Evolutionary conservation across 92 coral and sea anemone species (phyloP).

Genomic region (Epizoanthus rinbou): DNA sequence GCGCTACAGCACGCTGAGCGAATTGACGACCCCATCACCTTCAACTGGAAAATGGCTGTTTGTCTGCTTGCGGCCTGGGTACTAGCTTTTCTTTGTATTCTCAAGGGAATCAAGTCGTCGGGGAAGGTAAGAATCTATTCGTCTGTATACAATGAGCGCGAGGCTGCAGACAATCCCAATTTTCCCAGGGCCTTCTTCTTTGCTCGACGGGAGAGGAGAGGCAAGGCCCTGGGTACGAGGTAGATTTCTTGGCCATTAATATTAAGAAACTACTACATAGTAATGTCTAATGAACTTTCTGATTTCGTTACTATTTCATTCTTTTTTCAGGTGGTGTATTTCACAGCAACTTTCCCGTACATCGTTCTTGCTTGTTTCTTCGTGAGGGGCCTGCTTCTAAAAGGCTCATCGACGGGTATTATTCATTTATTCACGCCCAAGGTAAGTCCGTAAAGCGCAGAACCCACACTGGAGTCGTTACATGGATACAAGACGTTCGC

Average conservation of each 20-base stretch:
- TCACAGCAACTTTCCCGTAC: constrained; percentile 96
- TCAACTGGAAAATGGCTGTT: constrained; percentile 92
- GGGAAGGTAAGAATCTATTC: constrained; percentile 70
- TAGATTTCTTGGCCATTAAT: not conserved
- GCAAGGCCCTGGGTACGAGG: too few species aligned
- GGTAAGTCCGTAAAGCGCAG: constrained; percentile 51
- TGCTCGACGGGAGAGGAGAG: too few species aligned
- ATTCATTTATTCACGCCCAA: constrained; percentile 90
- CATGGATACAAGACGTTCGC: not conserved
- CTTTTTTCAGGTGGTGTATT: constrained; percentile 78
- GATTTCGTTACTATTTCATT: not conserved
- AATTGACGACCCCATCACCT: constrained; percentile 71
- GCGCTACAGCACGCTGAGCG: constrained; percentile 78
- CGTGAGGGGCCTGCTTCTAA: constrained; percentile 80
- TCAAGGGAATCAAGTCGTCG: constrained; percentile 91
- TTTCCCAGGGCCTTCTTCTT: too few species aligned
- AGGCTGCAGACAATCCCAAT: too few species aligned
- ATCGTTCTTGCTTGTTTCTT: constrained; percentile 84
- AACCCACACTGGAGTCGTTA: not conserved
- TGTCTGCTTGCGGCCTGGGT: constrained; percentile 83
- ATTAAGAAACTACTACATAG: too few species aligned
- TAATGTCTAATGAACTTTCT: not conserved
- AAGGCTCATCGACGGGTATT: constrained; percentile 84
- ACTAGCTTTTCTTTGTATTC: constrained; percentile 78
- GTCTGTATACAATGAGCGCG: not conserved